Evolutionary conservation across 2,888 invertebrate genomes (phyloP).

Genomic region (Ochropleura plecta): DNA sequence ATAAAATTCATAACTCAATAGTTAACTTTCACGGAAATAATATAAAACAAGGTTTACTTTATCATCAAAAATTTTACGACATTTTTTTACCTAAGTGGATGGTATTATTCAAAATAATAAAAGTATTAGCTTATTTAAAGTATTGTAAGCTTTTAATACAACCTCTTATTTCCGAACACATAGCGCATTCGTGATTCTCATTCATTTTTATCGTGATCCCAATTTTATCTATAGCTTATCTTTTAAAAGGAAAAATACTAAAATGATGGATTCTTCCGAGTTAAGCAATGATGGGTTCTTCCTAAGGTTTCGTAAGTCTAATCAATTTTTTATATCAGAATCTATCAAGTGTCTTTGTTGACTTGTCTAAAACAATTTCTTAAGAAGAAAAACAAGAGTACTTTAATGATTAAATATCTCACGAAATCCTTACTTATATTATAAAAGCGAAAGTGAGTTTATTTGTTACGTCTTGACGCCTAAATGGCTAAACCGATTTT

Average conservation of each 20-base stretch:
- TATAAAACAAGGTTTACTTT: not conserved
- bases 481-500: no score
- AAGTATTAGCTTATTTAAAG: slow-evolving; percentile 55
- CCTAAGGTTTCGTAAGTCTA: slow-evolving; percentile 29
- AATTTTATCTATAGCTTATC: slow-evolving; percentile 40
- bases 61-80: slow-evolving; percentile 6
- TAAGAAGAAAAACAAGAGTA: not conserved
- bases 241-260: slow-evolving; percentile 41
- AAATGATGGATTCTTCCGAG: slow-evolving; percentile 23
- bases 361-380: not conserved
- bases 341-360: not conserved
- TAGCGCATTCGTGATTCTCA: slow-evolving; percentile 58
- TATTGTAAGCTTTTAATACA: slow-evolving; percentile 37
- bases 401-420: not conserved
- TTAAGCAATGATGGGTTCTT: slow-evolving; percentile 2
- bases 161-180: slow-evolving; percentile 54
- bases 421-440: not conserved
- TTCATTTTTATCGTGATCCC: slow-evolving; percentile 45
- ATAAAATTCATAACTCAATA: not conserved
- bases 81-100: slow-evolving; percentile 7
- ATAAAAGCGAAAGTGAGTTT: no score
- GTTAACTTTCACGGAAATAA: not conserved
- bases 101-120: slow-evolving; percentile 29
- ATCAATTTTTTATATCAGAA: slow-evolving; percentile 17
- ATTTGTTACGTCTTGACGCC: no score